These are phyloP conservation scores for Ploceus nigricollis DNA, from an alignment of 2,113 vertebrate species.

Conservation along the genomic window DNA sequence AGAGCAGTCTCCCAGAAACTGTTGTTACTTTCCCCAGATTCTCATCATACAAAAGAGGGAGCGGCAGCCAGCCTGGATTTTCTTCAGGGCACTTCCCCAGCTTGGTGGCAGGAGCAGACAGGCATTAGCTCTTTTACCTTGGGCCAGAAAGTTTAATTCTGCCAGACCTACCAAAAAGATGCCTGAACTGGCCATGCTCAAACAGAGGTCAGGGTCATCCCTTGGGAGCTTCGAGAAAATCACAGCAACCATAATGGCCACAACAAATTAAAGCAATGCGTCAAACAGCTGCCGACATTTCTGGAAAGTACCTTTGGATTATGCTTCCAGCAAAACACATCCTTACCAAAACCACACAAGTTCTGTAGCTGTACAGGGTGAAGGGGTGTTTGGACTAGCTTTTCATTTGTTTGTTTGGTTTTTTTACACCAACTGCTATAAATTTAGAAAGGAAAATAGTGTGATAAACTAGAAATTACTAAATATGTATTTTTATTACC, in stretches of 20 bases:
- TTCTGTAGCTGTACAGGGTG: fast-evolving
- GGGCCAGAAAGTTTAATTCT: constrained; percentile 48
- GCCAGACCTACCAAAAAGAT: background rate
- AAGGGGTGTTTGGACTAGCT: background rate
- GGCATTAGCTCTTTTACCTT: constrained; percentile 46
- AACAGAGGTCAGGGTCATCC: constrained; percentile 35
- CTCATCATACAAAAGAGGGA: background rate
- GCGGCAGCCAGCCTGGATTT: background rate
- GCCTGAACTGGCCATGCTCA: background rate
- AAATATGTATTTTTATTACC: background rate
- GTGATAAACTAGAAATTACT: background rate
- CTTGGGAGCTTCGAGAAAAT: background rate
- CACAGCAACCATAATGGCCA: constrained; percentile 10
- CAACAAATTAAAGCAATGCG: constrained; percentile 48
- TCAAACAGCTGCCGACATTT: background rate
- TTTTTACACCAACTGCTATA: background rate
- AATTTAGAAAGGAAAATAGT: background rate
- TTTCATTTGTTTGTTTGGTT: background rate
- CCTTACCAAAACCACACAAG: background rate
- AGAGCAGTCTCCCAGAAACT: background rate
- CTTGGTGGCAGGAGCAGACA: constrained; percentile 58
- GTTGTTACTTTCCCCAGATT: background rate
- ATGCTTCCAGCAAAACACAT: constrained; percentile 32
- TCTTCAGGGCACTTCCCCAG: constrained; percentile 37
- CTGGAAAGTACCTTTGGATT: constrained; percentile 57